Evolutionary conservation across 2,797 vertebrate genomes (phyloP).

Genomic region (Myotis daubentonii): DNA sequence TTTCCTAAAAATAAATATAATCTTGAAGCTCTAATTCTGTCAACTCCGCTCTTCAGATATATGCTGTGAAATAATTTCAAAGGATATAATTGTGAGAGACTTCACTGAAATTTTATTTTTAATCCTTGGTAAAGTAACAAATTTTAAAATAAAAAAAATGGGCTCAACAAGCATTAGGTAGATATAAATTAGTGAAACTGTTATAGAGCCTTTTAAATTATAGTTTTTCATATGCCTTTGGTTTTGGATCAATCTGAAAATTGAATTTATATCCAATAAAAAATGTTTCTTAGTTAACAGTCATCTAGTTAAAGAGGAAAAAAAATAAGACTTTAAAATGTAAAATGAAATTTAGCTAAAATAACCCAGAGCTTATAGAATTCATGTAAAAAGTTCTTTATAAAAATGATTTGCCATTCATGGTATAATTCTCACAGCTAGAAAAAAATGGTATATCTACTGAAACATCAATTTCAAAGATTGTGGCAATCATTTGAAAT

Average conservation of each 20-base stretch:
- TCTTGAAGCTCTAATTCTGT: background rate
- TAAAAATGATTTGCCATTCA: constrained; percentile 36
- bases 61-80: background rate
- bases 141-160: background rate
- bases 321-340: background rate
- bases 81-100: constrained; percentile 1
- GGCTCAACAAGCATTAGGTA: background rate
- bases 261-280: background rate
- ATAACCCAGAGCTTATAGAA: background rate
- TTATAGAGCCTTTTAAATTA: background rate
- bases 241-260: constrained; percentile 7
- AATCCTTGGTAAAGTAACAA: background rate
- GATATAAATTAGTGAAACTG: constrained; percentile 14
- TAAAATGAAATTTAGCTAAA: background rate
- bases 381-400: background rate
- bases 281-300: background rate
- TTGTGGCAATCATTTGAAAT: background rate
- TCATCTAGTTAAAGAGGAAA: background rate
- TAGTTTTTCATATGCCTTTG: constrained; percentile 15
- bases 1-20: constrained; percentile 56
- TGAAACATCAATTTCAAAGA: constrained; percentile 28
- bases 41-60: background rate
- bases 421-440: constrained; percentile 24
- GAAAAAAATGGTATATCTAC: background rate
- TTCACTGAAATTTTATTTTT: constrained; percentile 35